Conservation (phyloP, 1,140 invertebrate species). For the Andricus grossulariae region DNA sequence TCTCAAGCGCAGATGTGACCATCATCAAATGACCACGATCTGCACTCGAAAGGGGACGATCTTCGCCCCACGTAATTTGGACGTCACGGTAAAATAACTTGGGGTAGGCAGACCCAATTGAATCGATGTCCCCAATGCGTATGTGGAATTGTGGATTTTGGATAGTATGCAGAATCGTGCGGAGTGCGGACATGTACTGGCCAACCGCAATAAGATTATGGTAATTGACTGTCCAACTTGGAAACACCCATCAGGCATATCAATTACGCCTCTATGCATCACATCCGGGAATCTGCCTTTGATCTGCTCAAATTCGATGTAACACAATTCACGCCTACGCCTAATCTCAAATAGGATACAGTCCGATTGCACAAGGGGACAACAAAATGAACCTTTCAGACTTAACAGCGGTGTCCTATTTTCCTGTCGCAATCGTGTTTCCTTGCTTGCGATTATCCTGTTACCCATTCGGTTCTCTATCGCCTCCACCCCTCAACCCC, state of each 20-base stretch:
- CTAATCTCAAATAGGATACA: constrained; percentile 69
- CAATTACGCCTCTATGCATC: constrained; percentile 72
- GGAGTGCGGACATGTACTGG: constrained; percentile 48
- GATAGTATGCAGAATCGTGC: constrained; percentile 60
- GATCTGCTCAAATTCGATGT: constrained; percentile 67
- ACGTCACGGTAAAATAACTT: constrained; percentile 9
- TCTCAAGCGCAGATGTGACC: not conserved
- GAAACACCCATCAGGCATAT: constrained; percentile 70
- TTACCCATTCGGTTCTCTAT: not conserved
- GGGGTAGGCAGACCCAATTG: constrained; percentile 41
- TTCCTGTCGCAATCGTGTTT: constrained; percentile 15
- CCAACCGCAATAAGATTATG: constrained; percentile 70
- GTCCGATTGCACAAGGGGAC: constrained; percentile 60
- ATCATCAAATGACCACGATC: not conserved
- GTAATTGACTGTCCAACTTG: constrained; percentile 73
- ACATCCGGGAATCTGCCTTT: constrained; percentile 68
- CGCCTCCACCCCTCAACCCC: too few relatives aligned
- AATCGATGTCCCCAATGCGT: constrained; percentile 60
- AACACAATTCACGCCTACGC: constrained; percentile 67
- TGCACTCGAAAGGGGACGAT: not conserved
- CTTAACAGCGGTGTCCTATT: not conserved
- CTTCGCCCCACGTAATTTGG: not conserved
- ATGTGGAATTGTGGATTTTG: constrained; percentile 42
- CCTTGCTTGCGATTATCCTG: constrained; percentile 22
- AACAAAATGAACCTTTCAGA: constrained; percentile 61